These are phyloP conservation scores for Spinibarbus caldwelli DNA, from an alignment of 2,797 vertebrate species.

Conservation along the genomic window DNA sequence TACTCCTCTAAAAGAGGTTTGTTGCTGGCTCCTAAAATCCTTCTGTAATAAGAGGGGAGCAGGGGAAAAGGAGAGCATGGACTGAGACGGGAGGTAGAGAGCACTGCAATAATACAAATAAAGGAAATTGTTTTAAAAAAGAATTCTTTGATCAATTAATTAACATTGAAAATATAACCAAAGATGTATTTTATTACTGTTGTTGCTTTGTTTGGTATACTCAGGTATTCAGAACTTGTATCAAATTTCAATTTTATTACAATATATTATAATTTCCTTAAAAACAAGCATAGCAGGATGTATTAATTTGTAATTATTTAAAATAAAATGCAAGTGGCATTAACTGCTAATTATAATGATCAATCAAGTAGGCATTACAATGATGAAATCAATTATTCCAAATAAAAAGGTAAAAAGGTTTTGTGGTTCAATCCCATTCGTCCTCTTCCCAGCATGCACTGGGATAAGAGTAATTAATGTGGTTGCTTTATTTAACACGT, in stretches of 20 bases:
- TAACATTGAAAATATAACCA: neutral
- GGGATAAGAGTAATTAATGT: neutral
- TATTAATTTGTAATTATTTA: neutral
- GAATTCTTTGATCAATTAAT: neutral
- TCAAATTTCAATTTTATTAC: neutral
- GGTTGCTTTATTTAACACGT: neutral
- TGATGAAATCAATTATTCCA: neutral
- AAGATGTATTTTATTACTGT: neutral
- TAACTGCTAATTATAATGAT: neutral
- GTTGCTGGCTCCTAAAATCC: conserved; percentile 33
- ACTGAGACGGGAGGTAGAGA: neutral
- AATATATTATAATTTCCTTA: neutral
- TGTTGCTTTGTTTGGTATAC: neutral
- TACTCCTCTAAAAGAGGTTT: conserved; percentile 22
- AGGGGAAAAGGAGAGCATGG: neutral
- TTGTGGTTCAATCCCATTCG: neutral
- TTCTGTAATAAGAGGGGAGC: conserved; percentile 24
- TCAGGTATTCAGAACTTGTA: neutral
- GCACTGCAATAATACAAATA: neutral
- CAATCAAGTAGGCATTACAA: neutral
- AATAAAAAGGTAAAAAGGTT: neutral
- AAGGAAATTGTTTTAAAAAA: no score
- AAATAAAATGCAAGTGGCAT: neutral
- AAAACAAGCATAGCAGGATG: neutral
- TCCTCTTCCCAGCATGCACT: neutral